Base-by-base conservation (phyloP, 2,888 invertebrate species). In the Eristalis intricaria region DNA sequence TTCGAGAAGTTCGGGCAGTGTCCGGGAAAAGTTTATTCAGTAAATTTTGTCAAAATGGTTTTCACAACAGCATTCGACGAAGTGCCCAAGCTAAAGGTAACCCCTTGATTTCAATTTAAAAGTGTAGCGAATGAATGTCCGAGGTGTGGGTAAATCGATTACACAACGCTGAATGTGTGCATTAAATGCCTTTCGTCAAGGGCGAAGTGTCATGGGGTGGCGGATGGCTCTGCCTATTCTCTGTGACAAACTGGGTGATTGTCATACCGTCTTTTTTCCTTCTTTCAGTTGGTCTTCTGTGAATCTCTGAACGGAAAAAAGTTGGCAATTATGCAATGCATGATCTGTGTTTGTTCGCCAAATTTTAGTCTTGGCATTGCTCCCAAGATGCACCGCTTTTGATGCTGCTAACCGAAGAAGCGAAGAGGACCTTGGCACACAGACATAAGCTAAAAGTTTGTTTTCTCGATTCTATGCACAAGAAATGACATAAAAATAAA, bases 31-130 rank as follows among this genome's bases (percentile, higher is more conserved):
- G 32, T 43, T 22, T 68, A 84, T 68, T 65, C 68, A n/a, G 38
- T 58, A 29, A 69, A 84, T n/a, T 26, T 32, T 64, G 23, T 73
- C 61, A 92, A 90, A 90, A 92, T 92, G 92, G 92, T 92, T 80
- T 91, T 92, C 89, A 90, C 91, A 89, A 90, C 92, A 71, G 90
- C 90, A 82, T 92, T 91, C 88, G 92, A 92, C 86, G 92, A 91
- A 87, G 87, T 85, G 43, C 91, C 92, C 35, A 88, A 90, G 65
- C 88, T 92, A 22, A 91, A 93, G 93, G 92, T 92, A 93, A 50
- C 1, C 50, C 8, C 50, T 26, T 22, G 38, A 38, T 26, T 32
- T 66, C 40, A 64, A n/a, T 56, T 56, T 1, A 29, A 69, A 38
- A 75, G 23, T 43, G 19, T 19, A 40, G 19, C 19, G 19, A 50